These are phyloP conservation scores for Clostera curtula DNA, from an alignment of 2,888 invertebrate species.

Conservation along the genomic window DNA sequence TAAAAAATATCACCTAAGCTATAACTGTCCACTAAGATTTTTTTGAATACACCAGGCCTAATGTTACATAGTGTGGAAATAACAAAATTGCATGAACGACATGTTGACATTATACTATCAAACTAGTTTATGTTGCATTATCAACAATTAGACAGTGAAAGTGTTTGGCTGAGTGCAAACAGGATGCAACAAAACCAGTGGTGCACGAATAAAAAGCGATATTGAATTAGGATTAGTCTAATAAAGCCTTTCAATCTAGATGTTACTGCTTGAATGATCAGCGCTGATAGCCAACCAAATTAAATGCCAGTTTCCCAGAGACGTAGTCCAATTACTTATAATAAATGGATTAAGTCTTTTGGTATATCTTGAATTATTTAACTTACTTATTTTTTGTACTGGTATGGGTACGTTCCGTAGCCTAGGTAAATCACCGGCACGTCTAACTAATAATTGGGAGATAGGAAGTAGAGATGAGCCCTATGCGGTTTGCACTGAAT, in stretches of 20 bases:
- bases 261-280: conserved; percentile 66
- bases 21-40: no score
- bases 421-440: no score
- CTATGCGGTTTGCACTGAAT: no score
- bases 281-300: conserved; percentile 51
- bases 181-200: conserved; percentile 38
- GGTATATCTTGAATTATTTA: conserved; percentile 15
- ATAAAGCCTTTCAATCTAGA: conserved; percentile 69
- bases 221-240: conserved; percentile 67
- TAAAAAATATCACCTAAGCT: no score
- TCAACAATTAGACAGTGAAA: conserved; percentile 61
- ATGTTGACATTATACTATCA: conserved; percentile 62
- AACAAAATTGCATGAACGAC: no score
- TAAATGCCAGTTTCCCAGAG: conserved; percentile 74
- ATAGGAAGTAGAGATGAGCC: no score
- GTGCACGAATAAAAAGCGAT: conserved; percentile 56
- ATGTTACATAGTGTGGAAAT: no score
- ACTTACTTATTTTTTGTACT: no score
- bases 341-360: conserved; percentile 18
- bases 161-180: conserved; percentile 44
- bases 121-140: conserved; percentile 47
- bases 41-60: no score
- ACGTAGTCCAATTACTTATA: conserved; percentile 35
- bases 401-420: no score
- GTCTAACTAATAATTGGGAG: no score